Evolutionary conservation across 2,797 vertebrate genomes (phyloP).

Genomic region (Peromyscus attwateri): DNA sequence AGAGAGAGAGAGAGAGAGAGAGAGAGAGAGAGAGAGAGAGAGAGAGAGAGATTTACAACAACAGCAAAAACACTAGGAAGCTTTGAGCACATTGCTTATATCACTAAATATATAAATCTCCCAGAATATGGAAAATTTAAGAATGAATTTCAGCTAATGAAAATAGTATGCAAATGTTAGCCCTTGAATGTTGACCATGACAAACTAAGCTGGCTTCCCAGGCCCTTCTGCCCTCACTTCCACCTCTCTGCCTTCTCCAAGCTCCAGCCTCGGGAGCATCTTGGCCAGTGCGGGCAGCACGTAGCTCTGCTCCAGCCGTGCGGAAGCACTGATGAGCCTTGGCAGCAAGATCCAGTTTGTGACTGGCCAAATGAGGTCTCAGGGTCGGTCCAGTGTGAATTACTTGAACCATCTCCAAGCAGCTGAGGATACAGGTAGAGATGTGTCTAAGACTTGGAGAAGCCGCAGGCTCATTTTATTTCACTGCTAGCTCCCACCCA

Average conservation of each 20-base stretch:
- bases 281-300: conserved; percentile 45
- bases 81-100: neutral
- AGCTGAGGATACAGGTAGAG: neutral
- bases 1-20: too few species aligned
- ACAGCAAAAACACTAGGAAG: neutral
- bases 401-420: conserved; percentile 34
- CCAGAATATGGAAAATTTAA: conserved; percentile 3
- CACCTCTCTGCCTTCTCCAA: neutral
- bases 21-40: too few species aligned
- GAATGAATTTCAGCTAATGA: conserved; percentile 36
- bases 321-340: conserved; percentile 45
- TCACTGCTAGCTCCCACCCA: neutral
- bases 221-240: neutral
- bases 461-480: neutral
- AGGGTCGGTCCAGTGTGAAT: conserved; percentile 26
- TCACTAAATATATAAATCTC: neutral
- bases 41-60: neutral
- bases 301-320: conserved; percentile 44
- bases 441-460: neutral
- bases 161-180: conserved; percentile 17
- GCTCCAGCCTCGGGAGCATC: neutral
- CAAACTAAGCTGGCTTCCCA: neutral
- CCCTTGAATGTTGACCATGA: neutral
- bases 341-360: conserved; percentile 56
- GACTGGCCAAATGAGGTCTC: conserved; percentile 60